Evolutionary conservation across 2,797 vertebrate species (phyloP), one percentile per base, ranked within the genome.

Genomic region (Ambastaia sidthimunki): DNA sequence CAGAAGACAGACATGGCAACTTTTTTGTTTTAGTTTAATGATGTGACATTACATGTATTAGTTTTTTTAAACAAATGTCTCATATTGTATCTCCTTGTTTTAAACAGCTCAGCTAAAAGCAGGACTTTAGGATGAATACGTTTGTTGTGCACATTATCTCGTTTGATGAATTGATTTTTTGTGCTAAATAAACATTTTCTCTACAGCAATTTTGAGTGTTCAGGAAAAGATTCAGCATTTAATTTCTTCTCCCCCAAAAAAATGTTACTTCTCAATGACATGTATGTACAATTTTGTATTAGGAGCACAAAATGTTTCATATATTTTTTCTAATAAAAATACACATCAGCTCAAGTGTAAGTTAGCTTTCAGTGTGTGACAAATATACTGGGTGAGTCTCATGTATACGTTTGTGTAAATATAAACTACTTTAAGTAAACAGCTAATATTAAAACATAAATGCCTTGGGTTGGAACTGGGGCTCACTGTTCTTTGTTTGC

Each of bases 281-380:
- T 72, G 72, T 80, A 80, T 78, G 76, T 76, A 83, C 77, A 57
- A 65, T 74, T 75, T 79, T 80, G 37, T 83, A 69, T 16, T 23
- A 74, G 82, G 71, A 81, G 81, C 82, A 83, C 80, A 83, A 85
- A n/a, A 81, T 73, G 52, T 82, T 73, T 57, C 65, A 19, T 57
- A 68, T 60, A 71, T 76, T 62, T 71, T 72, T 63, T 74, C 83
- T 76, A 75, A 68, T 67, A 55, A 82, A 73, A 67, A n/a, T n/a
- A n/a, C n/a, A n/a, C n/a, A 31, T 68, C 44, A 21, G 44, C 68
- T 69, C 75, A 31, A 34, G 23, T n/a, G 2, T 79, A 65, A 63
- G 47, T 31, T 63, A 79, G 47, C 76, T 71, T 71, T 71, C 16
- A 25, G 11, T 65, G 75, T 77, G 54, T 70, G 23, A 69, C 34